These are phyloP conservation scores for Ataeniobius toweri DNA, from an alignment of 2,797 vertebrate species.

Conservation along the genomic window DNA sequence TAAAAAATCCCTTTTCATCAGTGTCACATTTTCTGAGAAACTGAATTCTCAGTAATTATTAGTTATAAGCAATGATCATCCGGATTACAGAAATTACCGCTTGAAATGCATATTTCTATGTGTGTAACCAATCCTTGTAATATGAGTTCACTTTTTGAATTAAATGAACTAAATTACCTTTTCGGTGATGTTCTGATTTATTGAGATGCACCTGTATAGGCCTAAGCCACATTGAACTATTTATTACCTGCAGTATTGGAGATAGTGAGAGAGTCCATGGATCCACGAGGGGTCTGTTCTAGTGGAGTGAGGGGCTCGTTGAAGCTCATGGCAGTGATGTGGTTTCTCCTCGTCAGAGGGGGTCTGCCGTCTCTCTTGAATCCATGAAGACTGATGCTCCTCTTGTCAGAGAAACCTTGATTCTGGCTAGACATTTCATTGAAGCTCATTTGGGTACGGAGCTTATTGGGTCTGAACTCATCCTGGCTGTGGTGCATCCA, in stretches of 20 bases:
- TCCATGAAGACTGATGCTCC: conserved; percentile 91
- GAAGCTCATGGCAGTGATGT: conserved; percentile 91
- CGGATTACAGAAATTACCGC: neutral
- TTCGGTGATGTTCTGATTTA: neutral
- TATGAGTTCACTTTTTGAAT: neutral
- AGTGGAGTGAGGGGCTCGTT: conserved; percentile 90
- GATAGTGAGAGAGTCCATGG: conserved; percentile 92
- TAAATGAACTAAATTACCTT: too few relatives aligned
- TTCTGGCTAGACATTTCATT: conserved; percentile 93
- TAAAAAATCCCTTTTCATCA: neutral
- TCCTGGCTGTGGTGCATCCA: conserved; percentile 94
- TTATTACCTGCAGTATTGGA: conserved; percentile 93
- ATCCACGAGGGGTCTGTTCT: conserved; percentile 93
- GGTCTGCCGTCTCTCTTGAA: conserved; percentile 88
- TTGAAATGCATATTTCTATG: neutral
- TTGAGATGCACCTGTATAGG: neutral
- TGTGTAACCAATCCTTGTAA: neutral
- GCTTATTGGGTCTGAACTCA: conserved; percentile 91
- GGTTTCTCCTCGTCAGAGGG: conserved; percentile 90
- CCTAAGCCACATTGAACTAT: neutral
- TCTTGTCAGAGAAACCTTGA: conserved; percentile 86
- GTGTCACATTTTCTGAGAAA: neutral
- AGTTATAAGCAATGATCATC: neutral
- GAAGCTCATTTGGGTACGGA: conserved; percentile 96
- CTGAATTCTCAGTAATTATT: neutral